A percentile compares a stretch with the other conserved stretches of the same genome.
phyloP scores from a whole-genome alignment of 1,140 invertebrate species.

The Oedothorax gibbosus region DNA sequence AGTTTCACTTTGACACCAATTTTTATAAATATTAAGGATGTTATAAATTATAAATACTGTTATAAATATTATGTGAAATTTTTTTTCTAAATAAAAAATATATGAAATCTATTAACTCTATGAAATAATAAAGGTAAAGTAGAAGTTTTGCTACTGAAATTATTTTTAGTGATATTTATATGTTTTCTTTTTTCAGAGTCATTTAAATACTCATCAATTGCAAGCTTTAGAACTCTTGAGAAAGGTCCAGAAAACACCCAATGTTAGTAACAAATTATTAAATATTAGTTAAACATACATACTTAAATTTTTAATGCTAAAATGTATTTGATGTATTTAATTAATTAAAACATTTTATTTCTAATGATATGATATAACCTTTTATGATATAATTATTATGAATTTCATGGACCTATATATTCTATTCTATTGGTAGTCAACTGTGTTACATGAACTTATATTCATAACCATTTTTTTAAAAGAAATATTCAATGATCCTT shows the following conservation, averaged over 20 bases:
- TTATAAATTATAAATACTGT: not conserved
- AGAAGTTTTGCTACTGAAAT: not conserved
- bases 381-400: no score
- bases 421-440: no score
- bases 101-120: not conserved
- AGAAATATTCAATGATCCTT: no score
- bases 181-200: slow-evolving; percentile 27
- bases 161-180: not conserved
- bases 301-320: not conserved
- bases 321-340: not conserved
- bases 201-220: slow-evolving; percentile 43
- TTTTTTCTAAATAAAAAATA: not conserved
- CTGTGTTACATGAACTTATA: no score
- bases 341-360: not conserved
- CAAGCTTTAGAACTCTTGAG: slow-evolving; percentile 53
- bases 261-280: slow-evolving; percentile 14
- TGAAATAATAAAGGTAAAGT: not conserved
- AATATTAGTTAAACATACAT: not conserved
- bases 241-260: slow-evolving; percentile 36
- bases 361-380: no score
- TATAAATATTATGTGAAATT: not conserved
- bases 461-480: no score
- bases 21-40: no score
- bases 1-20: no score
- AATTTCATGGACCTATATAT: no score